phyloP scores from a whole-genome alignment of 2,888 invertebrate genomes.

The Eubasilissa splendida region DNA sequence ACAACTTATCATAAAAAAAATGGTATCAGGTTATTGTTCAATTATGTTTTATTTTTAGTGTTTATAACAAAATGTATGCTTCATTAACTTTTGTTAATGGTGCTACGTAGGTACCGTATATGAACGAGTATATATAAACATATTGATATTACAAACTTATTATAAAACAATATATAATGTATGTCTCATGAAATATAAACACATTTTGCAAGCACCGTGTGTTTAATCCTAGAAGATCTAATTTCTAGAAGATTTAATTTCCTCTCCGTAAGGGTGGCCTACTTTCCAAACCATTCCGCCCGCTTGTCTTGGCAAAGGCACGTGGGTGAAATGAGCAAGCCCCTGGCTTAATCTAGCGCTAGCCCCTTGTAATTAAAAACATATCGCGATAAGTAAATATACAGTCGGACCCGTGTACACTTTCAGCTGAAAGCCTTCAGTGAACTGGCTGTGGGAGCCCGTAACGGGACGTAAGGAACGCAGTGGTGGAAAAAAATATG shows the following conservation, averaged over 20 bases:
- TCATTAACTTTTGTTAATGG: no score
- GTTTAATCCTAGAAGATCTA: background rate
- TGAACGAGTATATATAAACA: no score
- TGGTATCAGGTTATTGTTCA: no score
- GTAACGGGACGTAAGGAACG: background rate
- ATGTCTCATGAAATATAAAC: no score
- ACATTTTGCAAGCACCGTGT: no score
- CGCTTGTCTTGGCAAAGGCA: constrained; percentile 32
- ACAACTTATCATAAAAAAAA: no score
- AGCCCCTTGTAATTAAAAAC: constrained; percentile 39
- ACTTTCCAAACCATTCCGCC: constrained; percentile 8
- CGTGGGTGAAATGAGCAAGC: constrained; percentile 21
- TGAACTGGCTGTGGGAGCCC: background rate
- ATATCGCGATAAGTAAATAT: constrained; percentile 29
- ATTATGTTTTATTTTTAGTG: no score
- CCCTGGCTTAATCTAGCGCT: constrained; percentile 28
- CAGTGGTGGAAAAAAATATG: background rate
- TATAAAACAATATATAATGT: no score
- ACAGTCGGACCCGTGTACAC: constrained; percentile 7
- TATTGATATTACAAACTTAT: no score
- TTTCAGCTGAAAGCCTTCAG: constrained; percentile 7
- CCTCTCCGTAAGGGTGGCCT: constrained; percentile 13
- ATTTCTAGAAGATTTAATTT: constrained; percentile 8
- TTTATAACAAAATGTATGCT: no score
- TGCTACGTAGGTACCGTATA: no score